Base-by-base conservation (phyloP, 2,113 vertebrate species). In the Mormyrus iriodes region DNA sequence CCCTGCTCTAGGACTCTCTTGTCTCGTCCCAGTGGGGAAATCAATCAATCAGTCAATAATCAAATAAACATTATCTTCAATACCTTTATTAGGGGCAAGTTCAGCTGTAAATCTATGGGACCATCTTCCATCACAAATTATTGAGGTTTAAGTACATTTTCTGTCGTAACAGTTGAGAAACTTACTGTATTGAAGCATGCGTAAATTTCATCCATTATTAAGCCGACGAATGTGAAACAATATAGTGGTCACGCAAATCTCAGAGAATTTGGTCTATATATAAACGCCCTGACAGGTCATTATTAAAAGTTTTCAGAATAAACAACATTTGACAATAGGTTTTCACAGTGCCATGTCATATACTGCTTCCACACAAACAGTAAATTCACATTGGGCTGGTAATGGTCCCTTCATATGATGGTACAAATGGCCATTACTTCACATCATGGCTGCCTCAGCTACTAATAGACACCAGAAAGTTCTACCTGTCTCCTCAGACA, bases 401-500 rank as follows among this genome's bases (percentile, higher is more conserved):
- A 86, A 87, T 76, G 49, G 58, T 27, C 73, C 48, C 76, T 91
- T 90, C 90, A 91, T 91, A 53, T 1, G 31, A 51, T 27, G 83
- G 52, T 35, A 39, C 87, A 46, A 86, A n/a, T 24, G 85, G 61
- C 52, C 61, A 42, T 85, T 89, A 51, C 31, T 27, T 89, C 61
- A 73, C 58, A 76, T 52, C 39, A 27, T 21, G 49, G 44, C 58
- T 73, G 46, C 44, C 48, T 44, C 15, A 27, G 9, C 84, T 73
- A 35, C 53, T 85, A 61, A n/a, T 21, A 73, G 42, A 76, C 17
- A 46, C 27, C 44, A 73, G n/a, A 31, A 46, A 24, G 44, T 42
- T 86, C 84, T 65, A 53, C 48, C 42, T 90, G 86, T 65, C 61
- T 87, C 83, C 83, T 90, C 88, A 92, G 46, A 83, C 82, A 52